Percentiles rank a stretch among this genome's conserved stretches.
Conservation (phyloP, 2,113 vertebrate species). For the Cyphomyrus plagiostoma region DNA sequence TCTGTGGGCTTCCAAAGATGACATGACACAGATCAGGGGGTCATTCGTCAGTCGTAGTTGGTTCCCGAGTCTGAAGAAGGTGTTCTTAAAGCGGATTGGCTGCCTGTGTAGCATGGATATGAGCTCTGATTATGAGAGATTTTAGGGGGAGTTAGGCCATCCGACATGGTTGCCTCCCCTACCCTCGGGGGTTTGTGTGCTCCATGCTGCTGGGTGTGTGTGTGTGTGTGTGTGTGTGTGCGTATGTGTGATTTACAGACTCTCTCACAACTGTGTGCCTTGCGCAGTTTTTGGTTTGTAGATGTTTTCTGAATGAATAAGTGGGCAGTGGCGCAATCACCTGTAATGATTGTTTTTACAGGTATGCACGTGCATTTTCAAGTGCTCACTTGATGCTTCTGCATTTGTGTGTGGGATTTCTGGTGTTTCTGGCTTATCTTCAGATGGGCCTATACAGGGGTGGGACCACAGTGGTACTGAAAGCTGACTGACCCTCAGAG, state of each 20-base stretch:
- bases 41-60: neutral
- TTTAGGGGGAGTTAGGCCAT: neutral
- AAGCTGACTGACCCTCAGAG: neutral
- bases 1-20: neutral
- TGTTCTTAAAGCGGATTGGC: slow-evolving; percentile 8
- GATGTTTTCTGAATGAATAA: neutral
- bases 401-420: neutral
- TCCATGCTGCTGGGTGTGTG: neutral
- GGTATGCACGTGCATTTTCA: neutral
- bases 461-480: neutral
- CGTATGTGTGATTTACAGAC: neutral
- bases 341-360: neutral
- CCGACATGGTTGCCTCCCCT: neutral
- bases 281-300: neutral
- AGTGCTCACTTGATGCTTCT: neutral
- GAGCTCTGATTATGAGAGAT: neutral
- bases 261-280: neutral
- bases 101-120: neutral
- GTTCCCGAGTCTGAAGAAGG: neutral
- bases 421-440: neutral
- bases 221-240: neutral
- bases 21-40: slow-evolving; percentile 17
- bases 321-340: neutral
- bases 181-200: slow-evolving; percentile 1
- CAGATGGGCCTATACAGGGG: neutral